These are phyloP conservation scores for Notospermus geniculatus DNA, from an alignment of 1,140 invertebrate species.

Conservation along the genomic window DNA sequence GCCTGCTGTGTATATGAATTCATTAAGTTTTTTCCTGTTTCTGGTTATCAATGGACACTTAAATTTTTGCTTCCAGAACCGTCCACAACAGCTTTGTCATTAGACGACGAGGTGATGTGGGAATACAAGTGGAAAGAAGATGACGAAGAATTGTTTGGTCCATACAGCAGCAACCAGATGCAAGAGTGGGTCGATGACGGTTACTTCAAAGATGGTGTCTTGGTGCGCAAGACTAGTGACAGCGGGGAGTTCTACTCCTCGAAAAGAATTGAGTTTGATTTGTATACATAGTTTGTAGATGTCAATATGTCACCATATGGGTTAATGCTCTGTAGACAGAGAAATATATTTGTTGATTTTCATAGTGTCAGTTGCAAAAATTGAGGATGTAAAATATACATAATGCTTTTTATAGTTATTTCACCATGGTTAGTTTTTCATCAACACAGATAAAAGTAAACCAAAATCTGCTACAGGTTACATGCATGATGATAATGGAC, in stretches of 20 bases:
- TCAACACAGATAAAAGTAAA: no score
- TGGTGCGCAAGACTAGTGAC: constrained; percentile 69
- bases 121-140: constrained; percentile 86
- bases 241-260: constrained; percentile 79
- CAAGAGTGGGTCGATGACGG: constrained; percentile 79
- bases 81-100: neutral
- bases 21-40: neutral
- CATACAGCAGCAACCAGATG: constrained; percentile 83
- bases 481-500: no score
- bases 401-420: no score
- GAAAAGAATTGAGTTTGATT: constrained; percentile 88
- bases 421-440: no score
- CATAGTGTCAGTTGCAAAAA: no score
- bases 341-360: no score
- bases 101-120: constrained; percentile 68
- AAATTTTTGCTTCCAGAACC: neutral
- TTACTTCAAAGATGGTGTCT: constrained; percentile 75
- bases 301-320: no score
- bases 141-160: constrained; percentile 77
- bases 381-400: no score
- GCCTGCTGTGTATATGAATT: neutral
- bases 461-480: no score
- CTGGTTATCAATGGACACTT: constrained; percentile 1
- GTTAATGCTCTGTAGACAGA: no score
- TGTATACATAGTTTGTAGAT: constrained; percentile 65